A percentile compares a stretch with the other conserved stretches of the same genome.
Conservation (phyloP, 2,797 vertebrate species). For the Meriones psammophilus region DNA sequence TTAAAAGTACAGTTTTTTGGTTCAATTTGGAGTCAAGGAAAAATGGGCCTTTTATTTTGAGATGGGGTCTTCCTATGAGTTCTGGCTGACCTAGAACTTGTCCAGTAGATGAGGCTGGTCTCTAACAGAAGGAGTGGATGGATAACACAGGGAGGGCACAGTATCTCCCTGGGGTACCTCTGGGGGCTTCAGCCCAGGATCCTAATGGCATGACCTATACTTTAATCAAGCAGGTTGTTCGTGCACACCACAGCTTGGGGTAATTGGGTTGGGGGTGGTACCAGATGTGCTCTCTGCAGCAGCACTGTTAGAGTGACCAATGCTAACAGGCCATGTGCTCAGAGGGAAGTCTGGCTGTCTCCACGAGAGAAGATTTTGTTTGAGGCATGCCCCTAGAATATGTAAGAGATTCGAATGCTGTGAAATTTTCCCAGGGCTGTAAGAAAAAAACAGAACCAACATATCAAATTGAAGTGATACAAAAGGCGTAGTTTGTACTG, state of each 20-base stretch:
- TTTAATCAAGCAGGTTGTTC: neutral
- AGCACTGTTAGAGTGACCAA: neutral
- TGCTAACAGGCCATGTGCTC: neutral
- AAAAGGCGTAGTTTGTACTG: neutral
- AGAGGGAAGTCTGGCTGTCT: neutral
- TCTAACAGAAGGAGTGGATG: neutral
- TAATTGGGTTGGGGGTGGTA: neutral
- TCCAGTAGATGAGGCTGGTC: neutral
- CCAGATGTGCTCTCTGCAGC: neutral
- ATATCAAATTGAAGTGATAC: constrained; percentile 34
- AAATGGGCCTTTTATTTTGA: neutral
- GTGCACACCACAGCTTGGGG: neutral
- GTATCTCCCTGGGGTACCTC: neutral
- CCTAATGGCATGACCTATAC: too few species aligned
- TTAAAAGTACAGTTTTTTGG: neutral
- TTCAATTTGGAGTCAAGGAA: neutral
- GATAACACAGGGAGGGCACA: neutral
- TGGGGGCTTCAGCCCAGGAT: neutral
- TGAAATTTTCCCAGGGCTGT: neutral
- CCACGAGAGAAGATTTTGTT: neutral
- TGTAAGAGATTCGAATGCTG: neutral
- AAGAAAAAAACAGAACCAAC: neutral
- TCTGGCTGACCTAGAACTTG: neutral
- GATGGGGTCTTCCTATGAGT: neutral
- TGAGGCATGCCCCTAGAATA: neutral